These are phyloP conservation scores for Corythaeola cristata DNA, from an alignment of 2,113 vertebrate genomes.

Conservation along the genomic window DNA sequence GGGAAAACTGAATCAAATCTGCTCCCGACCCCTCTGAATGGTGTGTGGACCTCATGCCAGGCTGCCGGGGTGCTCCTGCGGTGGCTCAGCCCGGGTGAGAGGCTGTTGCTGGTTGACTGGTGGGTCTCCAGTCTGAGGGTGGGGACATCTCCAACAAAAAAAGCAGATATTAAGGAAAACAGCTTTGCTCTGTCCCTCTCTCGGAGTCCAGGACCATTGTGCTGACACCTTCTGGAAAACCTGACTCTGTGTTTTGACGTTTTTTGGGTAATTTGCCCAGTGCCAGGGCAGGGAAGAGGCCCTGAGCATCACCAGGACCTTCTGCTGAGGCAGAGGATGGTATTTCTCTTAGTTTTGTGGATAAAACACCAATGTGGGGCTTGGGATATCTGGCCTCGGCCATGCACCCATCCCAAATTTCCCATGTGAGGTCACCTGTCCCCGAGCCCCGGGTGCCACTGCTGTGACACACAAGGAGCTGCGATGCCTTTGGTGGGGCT, in stretches of 20 bases:
- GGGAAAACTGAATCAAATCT: not conserved
- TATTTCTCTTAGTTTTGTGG: not conserved
- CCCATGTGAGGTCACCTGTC: not conserved
- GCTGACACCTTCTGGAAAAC: not conserved
- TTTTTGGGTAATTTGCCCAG: not conserved
- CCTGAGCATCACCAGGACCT: not conserved
- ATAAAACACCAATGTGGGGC: not conserved
- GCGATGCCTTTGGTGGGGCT: not conserved
- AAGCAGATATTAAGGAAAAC: not conserved
- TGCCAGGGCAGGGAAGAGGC: not conserved
- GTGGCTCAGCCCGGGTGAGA: not conserved
- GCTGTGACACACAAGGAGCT: not conserved
- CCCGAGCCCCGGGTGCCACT: not conserved
- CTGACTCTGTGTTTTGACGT: not conserved
- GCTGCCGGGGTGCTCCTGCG: not conserved
- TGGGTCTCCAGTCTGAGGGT: not conserved
- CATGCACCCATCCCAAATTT: not conserved
- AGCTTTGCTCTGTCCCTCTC: not conserved
- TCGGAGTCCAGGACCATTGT: not conserved
- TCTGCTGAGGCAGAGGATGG: not conserved
- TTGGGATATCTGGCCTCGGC: not conserved
- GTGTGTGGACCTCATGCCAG: accelerated
- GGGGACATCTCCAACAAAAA: not conserved
- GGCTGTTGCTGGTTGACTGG: not conserved
- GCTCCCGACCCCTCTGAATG: accelerated